Base-by-base conservation (phyloP, 92 coral and sea anemone species). In the Epizoanthus stellaris region DNA sequence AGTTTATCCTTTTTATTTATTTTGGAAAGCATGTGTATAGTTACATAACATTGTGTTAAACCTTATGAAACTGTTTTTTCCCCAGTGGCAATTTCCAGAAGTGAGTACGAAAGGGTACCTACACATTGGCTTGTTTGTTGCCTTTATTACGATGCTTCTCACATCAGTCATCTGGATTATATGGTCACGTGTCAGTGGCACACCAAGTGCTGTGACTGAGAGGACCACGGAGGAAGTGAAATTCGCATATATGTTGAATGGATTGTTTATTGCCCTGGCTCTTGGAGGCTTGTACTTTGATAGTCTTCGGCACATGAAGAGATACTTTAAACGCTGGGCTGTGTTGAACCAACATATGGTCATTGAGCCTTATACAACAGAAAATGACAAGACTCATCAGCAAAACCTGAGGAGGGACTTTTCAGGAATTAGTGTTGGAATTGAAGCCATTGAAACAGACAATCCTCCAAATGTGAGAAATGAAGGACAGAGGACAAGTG, bases 71-170 rank as follows among this genome's bases (percentile, higher is more conserved):
- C 11, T 10, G 9, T 38, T 19, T 49, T 20, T 82, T 81, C 12
- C 21, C 19, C 76, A 95, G 98, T 96, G 99, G 99, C 89, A 88
- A 59, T 94, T 96, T 49, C 99, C 99, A 45, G 93, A 92, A 82
- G 92, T 96, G 16, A 95, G 99, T 73, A 93, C 99, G 5, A 96
- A 96, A 82, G 99, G 99, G 34, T 96, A 98, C 97, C 93, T 94
- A 1, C 98, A 96, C 61, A 87, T 96, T 67, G 95, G 93, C 64
- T 90, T 96, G 67, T 96, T 96, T 49, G 71, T 92, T 49, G 99
- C 96, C 69, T 96, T 96, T 77, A 85, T 93, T 13, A 92, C 98
- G 77, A 96, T 94, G 99, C 94, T 96, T 14, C 91, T 96, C 59
- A 93, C 98, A 20, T 96, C 98, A 52, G 91, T 95, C 16, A 89